Percentiles rank a stretch among this genome's conserved stretches.
Conservation (phyloP, 2,797 vertebrate genomes). For the Galago senegalensis region DNA sequence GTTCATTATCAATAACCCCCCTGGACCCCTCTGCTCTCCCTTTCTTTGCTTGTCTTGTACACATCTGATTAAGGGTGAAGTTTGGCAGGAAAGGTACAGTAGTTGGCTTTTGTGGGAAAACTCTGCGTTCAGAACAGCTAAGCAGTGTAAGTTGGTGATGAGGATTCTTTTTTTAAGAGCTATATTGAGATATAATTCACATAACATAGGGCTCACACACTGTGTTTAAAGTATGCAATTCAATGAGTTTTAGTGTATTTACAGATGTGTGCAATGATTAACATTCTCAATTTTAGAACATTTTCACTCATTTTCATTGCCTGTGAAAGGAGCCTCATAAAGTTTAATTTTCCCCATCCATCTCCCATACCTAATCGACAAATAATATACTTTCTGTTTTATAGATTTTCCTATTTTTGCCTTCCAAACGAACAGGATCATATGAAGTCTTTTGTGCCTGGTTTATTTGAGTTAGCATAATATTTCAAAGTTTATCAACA, state of each 20-base stretch:
- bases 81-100: neutral
- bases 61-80: neutral
- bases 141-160: neutral
- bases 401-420: neutral
- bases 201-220: neutral
- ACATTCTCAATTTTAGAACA: neutral
- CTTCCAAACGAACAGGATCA: neutral
- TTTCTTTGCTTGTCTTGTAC: neutral
- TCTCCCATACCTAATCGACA: neutral
- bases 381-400: neutral
- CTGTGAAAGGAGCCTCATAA: neutral
- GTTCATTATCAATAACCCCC: neutral
- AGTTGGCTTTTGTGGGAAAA: neutral
- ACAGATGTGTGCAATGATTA: neutral
- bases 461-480: neutral
- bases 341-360: neutral
- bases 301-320: neutral
- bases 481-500: neutral
- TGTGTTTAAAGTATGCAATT: neutral
- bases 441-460: neutral
- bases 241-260: neutral
- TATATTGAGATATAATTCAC: neutral
- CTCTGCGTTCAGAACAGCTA: neutral
- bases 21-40: neutral
- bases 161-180: neutral